These are phyloP conservation scores for Diloba caeruleocephala DNA, from an alignment of 2,888 invertebrate genomes.

Conservation along the genomic window DNA sequence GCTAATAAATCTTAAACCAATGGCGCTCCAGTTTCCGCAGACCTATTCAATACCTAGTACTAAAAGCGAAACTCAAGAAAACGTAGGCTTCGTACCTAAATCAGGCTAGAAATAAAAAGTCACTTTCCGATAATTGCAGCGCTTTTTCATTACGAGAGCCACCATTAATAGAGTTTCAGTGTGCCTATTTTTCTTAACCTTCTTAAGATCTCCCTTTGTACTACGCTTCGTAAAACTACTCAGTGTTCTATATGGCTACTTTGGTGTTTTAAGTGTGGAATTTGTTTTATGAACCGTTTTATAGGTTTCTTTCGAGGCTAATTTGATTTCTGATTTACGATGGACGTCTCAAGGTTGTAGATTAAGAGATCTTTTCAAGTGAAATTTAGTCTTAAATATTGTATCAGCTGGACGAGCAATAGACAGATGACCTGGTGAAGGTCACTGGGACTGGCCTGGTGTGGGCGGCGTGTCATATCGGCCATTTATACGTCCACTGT, in stretches of 20 bases:
- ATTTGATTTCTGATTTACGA: conserved; percentile 15
- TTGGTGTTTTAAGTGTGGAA: neutral
- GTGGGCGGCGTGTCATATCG: too few species aligned
- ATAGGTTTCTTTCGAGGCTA: conserved; percentile 1
- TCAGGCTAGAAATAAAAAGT: conserved; percentile 18
- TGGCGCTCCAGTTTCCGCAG: too few species aligned
- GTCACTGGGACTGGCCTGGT: too few species aligned
- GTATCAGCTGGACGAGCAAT: too few species aligned
- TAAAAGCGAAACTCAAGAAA: neutral
- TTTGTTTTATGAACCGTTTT: conserved; percentile 16
- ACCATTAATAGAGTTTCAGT: conserved; percentile 12
- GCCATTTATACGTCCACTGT: too few species aligned
- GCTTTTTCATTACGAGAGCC: conserved; percentile 20
- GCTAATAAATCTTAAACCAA: too few species aligned
- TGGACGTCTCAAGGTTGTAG: conserved; percentile 10
- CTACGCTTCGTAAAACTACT: conserved; percentile 6
- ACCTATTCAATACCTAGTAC: too few species aligned
- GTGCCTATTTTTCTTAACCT: conserved; percentile 2
- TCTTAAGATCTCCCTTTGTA: neutral
- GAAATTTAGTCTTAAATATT: too few species aligned
- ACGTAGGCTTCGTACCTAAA: neutral
- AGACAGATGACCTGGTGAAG: too few species aligned
- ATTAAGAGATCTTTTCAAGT: too few species aligned
- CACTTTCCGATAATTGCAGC: conserved; percentile 16
- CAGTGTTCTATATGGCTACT: neutral